phyloP scores from a whole-genome alignment of 2,113 vertebrate species.

The Gallinago media region DNA sequence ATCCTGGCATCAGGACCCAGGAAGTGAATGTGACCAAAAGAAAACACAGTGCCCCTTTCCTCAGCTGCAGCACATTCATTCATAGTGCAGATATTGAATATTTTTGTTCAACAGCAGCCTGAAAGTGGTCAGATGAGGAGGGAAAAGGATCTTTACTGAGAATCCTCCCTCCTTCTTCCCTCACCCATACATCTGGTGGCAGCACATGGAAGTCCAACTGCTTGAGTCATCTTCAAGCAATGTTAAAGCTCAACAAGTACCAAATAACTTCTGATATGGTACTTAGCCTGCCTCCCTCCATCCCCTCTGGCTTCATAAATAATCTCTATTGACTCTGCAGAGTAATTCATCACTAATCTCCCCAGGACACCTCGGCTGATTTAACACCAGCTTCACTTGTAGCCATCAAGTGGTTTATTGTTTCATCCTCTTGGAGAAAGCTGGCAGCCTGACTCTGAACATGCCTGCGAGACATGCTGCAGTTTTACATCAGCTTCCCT shows the following conservation, averaged over 20 bases:
- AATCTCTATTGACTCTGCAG: constrained; percentile 67
- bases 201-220: constrained; percentile 27
- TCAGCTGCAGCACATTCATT: not conserved
- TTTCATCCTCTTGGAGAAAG: not conserved
- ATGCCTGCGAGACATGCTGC: constrained; percentile 43
- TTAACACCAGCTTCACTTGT: constrained; percentile 64
- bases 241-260: constrained; percentile 51
- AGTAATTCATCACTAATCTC: constrained; percentile 62
- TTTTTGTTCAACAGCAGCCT: not conserved
- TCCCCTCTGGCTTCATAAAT: constrained; percentile 60
- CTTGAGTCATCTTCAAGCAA: constrained; percentile 57
- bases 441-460: not conserved
- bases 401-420: constrained; percentile 70
- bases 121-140: not conserved
- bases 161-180: not conserved
- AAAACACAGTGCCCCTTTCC: not conserved
- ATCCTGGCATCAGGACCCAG: not conserved
- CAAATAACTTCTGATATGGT: constrained; percentile 65
- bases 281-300: constrained; percentile 33
- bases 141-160: not conserved
- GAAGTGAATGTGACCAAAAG: not conserved
- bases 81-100: not conserved
- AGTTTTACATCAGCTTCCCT: constrained; percentile 44
- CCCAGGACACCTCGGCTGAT: constrained; percentile 64
- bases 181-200: not conserved